Percentiles rank a stretch among this genome's conserved stretches.
Conservation (phyloP, 2,797 vertebrate genomes). For the Pelochelys cantorii region DNA sequence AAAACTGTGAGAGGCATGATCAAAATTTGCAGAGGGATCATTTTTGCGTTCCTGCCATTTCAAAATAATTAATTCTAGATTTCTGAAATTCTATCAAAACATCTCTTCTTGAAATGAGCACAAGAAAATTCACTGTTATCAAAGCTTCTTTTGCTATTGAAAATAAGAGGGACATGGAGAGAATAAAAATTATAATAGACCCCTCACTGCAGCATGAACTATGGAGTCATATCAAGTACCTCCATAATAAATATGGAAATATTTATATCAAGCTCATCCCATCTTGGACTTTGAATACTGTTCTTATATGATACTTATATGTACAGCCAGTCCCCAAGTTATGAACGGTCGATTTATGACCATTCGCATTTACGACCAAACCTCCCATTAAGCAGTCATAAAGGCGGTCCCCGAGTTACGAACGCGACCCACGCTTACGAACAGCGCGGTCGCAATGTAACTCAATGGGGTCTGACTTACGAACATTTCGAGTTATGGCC, state of each 20-base stretch:
- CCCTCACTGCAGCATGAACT: not conserved
- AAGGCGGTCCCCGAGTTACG: no score
- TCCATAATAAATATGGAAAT: not conserved
- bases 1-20: not conserved
- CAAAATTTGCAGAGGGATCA: not conserved
- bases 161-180: not conserved
- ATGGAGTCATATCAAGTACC: not conserved
- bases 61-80: conserved; percentile 13
- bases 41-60: not conserved
- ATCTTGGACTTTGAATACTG: no score
- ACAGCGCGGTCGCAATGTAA: no score
- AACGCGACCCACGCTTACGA: no score
- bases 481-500: no score
- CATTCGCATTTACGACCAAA: no score
- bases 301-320: not conserved
- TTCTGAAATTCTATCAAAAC: not conserved
- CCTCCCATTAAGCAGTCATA: no score
- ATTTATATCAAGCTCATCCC: not conserved
- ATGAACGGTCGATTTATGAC: no score
- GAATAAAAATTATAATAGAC: not conserved
- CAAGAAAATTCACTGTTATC: not conserved
- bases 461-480: no score
- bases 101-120: conserved; percentile 1
- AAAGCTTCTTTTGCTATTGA: not conserved
- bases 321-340: no score